Evolutionary conservation across 1,140 invertebrate species (phyloP).

Genomic region (Arion vulgaris): DNA sequence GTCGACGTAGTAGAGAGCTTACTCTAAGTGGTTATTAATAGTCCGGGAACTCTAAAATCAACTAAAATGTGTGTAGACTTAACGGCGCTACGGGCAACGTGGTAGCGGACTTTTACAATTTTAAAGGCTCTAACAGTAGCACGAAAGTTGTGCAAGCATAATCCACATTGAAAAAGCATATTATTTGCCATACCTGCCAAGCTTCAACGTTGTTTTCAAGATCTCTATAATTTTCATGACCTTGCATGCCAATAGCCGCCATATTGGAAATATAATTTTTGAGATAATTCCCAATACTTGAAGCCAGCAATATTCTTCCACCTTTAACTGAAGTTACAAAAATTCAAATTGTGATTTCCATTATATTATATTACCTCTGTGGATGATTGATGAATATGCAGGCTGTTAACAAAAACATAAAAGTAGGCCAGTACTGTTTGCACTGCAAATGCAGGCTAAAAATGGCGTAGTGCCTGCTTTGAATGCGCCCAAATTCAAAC

Average conservation of each 20-base stretch:
- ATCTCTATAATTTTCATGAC: slow-evolving; percentile 6
- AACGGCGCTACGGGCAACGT: too few species aligned
- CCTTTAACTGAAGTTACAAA: not conserved
- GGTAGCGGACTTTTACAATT: too few species aligned
- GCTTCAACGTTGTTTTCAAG: not conserved
- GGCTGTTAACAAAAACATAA: not conserved
- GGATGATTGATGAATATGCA: not conserved
- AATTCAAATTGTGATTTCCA: not conserved
- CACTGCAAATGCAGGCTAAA: slow-evolving; percentile 13
- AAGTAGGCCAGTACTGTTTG: slow-evolving; percentile 1
- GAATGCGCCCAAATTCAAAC: not conserved
- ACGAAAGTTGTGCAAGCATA: not conserved
- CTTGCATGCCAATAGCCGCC: slow-evolving; percentile 35
- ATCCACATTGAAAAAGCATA: not conserved
- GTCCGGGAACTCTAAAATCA: too few species aligned
- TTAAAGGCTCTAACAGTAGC: too few species aligned
- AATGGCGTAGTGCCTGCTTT: slow-evolving; percentile 16
- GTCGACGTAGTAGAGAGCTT: too few species aligned
- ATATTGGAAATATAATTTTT: slow-evolving; percentile 22
- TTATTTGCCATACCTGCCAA: not conserved
- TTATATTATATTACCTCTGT: not conserved
- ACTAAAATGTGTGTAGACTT: too few species aligned
- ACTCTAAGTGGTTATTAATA: too few species aligned
- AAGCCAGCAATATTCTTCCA: not conserved
- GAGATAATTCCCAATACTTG: not conserved